Evolutionary conservation across 2,113 vertebrate genomes (phyloP), one percentile per base, ranked within the genome.

Genomic region (Ictalurus furcatus): DNA sequence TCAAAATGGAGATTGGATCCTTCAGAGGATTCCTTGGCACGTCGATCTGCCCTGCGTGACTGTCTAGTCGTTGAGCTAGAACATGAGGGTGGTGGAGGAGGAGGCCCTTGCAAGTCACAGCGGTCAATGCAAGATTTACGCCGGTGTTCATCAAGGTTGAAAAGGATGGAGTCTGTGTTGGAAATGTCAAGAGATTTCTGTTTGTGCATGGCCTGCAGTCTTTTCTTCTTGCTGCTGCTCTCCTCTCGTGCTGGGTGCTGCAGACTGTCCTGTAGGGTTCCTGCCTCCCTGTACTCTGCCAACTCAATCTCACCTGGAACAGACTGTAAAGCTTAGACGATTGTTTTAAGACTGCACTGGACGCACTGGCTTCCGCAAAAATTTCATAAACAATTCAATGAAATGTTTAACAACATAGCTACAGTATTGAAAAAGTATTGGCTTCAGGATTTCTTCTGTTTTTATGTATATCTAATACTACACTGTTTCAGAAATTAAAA

Each of bases 161-260:
- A 99, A 90, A 99, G 95, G 92, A 99, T 96, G 90, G 98, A 98
- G 95, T 99, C 98, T n/a, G 98, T 97, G 84, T 99, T 99, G 92
- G 97, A 96, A 93, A 99, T 99, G 95, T 99, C 98, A 94, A 99
- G 96, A 94, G 98, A 99, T 95, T 99, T 98, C 95, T 99, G 98
- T 95, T 99, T 99, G 92, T 96, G 95, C 92, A 99, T 97, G 94
- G 98, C 97, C 92, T 98, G 98, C 48, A 99, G 96, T 67, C 97
- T 96, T 93, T 98, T 99, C 96, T 98, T 98, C 94, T 97, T 97
- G 94, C 97, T 97, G 94, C 97, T 97, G 95, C 97, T 97, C 91
- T 98, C 97, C 94, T 99, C 98, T 94, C 97, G 95, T 93, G 97
- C 97, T 88, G 97, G 97, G 94, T 97, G 97, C 34, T 99, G 96